phyloP scores from a whole-genome alignment of 2,888 invertebrate species.

The Deroplatys truncata region DNA sequence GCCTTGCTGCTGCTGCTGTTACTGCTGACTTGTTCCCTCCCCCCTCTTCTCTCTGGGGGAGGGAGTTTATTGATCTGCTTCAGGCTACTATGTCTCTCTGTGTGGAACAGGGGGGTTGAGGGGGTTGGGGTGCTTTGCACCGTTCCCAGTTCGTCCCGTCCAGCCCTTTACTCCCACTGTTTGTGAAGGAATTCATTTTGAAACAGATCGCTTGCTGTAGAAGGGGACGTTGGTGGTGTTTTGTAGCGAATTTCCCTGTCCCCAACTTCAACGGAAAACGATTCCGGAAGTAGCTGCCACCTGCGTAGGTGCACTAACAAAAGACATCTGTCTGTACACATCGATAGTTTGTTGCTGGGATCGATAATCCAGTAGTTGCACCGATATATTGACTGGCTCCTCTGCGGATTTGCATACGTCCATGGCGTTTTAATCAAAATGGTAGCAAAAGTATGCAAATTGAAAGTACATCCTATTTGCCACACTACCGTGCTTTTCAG shows the following conservation, averaged over 20 bases:
- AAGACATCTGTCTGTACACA: no score
- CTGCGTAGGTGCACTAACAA: neutral
- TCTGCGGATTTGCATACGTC: no score
- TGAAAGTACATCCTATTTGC: no score
- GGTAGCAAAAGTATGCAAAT: no score
- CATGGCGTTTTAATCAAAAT: no score
- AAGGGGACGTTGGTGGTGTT: neutral
- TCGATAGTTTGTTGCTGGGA: no score
- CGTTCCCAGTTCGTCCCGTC: neutral
- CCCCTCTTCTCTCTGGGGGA: conserved; percentile 3
- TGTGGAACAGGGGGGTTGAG: neutral
- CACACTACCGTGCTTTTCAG: no score
- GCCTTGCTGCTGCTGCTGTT: neutral
- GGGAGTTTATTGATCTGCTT: conserved; percentile 20
- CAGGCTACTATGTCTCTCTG: neutral
- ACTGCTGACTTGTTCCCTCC: conserved; percentile 5
- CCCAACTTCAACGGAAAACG: neutral
- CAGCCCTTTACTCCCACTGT: neutral
- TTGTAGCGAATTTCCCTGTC: neutral
- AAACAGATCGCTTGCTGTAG: neutral
- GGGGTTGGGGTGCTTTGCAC: neutral
- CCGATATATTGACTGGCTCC: no score
- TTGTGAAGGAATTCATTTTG: conserved; percentile 15
- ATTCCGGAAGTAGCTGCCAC: neutral
- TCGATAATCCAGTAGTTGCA: no score